A percentile compares a stretch with the other conserved stretches of the same genome.
Evolutionary conservation across 2,888 invertebrate genomes (phyloP).

Genomic region (Carpatolechia fugitivella): DNA sequence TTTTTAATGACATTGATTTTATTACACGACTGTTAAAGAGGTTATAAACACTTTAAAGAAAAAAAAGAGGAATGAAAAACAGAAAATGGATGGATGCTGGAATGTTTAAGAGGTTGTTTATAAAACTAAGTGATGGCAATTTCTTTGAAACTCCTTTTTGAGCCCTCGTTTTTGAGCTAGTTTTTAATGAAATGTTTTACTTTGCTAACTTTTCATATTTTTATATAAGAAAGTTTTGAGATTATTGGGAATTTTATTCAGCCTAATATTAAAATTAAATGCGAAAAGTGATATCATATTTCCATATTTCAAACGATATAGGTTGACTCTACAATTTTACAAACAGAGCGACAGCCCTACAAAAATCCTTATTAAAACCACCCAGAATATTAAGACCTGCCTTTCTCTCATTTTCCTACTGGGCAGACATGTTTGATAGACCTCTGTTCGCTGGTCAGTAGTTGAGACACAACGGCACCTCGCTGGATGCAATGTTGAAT

Average conservation of each 20-base stretch:
- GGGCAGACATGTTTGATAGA: constrained; percentile 17
- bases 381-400: constrained; percentile 15
- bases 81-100: too few species aligned
- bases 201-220: too few species aligned
- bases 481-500: constrained; percentile 5
- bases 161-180: too few species aligned
- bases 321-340: not conserved
- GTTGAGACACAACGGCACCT: constrained; percentile 28
- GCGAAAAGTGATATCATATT: too few species aligned
- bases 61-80: too few species aligned
- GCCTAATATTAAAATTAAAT: too few species aligned
- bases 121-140: too few species aligned
- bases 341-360: not conserved
- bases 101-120: too few species aligned
- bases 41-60: not conserved
- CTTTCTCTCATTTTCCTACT: constrained; percentile 1
- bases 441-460: constrained; percentile 13
- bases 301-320: not conserved
- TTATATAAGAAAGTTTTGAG: too few species aligned
- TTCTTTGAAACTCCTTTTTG: too few species aligned
- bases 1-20: not conserved
- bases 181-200: too few species aligned
- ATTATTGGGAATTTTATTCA: too few species aligned
- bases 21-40: not conserved
- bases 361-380: constrained; percentile 17